phyloP scores from a whole-genome alignment of 1,140 invertebrate species.

The Drosophila asahinai region DNA sequence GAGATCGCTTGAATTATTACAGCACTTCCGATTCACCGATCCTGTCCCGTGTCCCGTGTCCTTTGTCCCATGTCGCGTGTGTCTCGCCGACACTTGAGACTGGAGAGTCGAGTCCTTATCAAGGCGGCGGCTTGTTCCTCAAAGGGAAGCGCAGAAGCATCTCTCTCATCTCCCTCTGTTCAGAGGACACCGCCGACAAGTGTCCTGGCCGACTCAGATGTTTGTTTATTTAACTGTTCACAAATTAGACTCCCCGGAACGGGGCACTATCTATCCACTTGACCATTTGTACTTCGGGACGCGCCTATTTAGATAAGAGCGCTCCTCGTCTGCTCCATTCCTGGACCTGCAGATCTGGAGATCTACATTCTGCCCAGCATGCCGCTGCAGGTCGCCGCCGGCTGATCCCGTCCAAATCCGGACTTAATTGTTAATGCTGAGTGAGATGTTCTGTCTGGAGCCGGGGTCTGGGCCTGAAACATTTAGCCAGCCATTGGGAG shows the following conservation, averaged over 20 bases:
- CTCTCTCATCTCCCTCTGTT: slow-evolving; percentile 21
- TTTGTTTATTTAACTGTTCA: slow-evolving; percentile 84
- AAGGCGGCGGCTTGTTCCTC: slow-evolving; percentile 56
- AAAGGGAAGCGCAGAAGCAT: slow-evolving; percentile 24
- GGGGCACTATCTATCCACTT: slow-evolving; percentile 62
- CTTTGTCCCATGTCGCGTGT: slow-evolving; percentile 49
- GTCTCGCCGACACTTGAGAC: slow-evolving; percentile 52
- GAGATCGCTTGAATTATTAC: slow-evolving; percentile 43
- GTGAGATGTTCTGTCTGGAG: slow-evolving; percentile 53
- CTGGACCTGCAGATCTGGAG: background rate
- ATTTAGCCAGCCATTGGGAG: slow-evolving; percentile 51
- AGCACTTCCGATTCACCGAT: slow-evolving; percentile 36
- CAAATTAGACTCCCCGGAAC: slow-evolving; percentile 71
- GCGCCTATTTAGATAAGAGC: slow-evolving; percentile 80
- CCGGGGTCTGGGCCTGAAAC: slow-evolving; percentile 33
- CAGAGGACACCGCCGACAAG: slow-evolving; percentile 59
- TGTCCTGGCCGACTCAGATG: slow-evolving; percentile 44
- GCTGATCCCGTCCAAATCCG: slow-evolving; percentile 40
- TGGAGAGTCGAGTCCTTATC: slow-evolving; percentile 49
- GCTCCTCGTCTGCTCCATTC: slow-evolving; percentile 7
- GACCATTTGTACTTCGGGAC: slow-evolving; percentile 80
- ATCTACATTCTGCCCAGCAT: slow-evolving; percentile 33
- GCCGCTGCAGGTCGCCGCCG: slow-evolving; percentile 1
- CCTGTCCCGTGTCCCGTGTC: slow-evolving; percentile 48
- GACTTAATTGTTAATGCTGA: slow-evolving; percentile 55